A percentile compares a stretch with the other conserved stretches of the same genome.
phyloP scores from a whole-genome alignment of 2,797 vertebrate genomes.

The Australoheros facetus region DNA sequence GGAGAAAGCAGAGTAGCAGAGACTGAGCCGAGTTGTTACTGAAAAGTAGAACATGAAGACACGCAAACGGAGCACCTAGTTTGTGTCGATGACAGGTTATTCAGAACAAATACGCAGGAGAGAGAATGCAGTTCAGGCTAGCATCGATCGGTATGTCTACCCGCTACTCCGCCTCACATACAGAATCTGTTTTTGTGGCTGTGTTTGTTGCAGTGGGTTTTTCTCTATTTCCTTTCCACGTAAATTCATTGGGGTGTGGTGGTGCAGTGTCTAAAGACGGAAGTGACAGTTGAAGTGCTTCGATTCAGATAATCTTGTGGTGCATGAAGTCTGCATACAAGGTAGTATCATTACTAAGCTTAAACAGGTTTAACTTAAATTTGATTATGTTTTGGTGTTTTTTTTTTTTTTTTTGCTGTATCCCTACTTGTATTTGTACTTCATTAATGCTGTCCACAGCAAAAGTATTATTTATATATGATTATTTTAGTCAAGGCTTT shows the following conservation, averaged over 20 bases:
- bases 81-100: constrained; percentile 35
- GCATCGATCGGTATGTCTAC: constrained; percentile 59
- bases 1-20: constrained; percentile 30
- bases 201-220: constrained; percentile 34
- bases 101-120: constrained; percentile 11
- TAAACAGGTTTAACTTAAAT: not conserved
- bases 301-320: constrained; percentile 34
- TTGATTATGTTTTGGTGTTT: not conserved
- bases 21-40: constrained; percentile 24
- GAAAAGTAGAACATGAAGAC: constrained; percentile 41
- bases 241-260: constrained; percentile 65
- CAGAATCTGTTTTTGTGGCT: constrained; percentile 51
- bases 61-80: constrained; percentile 28
- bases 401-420: not conserved
- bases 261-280: constrained; percentile 46
- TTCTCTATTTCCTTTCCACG: constrained; percentile 60
- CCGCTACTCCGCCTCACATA: not conserved
- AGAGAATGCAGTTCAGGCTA: constrained; percentile 32
- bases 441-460: not conserved
- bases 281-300: constrained; percentile 60
- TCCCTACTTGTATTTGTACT: not conserved
- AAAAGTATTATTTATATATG: not conserved
- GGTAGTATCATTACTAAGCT: constrained; percentile 35
- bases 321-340: constrained; percentile 44
- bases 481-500: constrained; percentile 5